Base-by-base conservation (phyloP, 2,888 invertebrate species). In the Drosophila paracracens region DNA sequence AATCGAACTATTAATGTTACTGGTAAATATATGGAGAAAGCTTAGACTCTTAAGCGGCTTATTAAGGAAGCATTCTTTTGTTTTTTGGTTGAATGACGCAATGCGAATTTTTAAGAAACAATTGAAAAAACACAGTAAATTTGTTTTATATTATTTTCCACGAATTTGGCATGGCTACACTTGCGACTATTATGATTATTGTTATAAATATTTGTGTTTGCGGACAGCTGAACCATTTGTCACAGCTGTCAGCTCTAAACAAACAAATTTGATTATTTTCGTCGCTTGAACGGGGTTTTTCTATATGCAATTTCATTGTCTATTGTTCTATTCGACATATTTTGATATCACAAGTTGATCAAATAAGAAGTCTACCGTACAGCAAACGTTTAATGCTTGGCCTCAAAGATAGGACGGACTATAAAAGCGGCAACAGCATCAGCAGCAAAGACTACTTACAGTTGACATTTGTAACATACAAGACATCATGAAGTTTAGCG, bases 321-420 rank as follows among this genome's bases (percentile, higher is more conserved):
- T 52, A 54, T 75, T 75, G 60, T 75, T 59, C 5, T 29, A 50
- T 50, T 46, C n/a, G 36, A 48, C 36, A 31, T 58, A 54, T 64
- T 73, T 80, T 35, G 25, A 61, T 60, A 63, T 8, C 60, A 58
- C 79, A 76, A 76, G 73, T 73, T 81, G 81, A 67, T 51, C 48
- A 76, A 81, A 76, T 36, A 81, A 46, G 29, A 50, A 16, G n/a
- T 50, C n/a, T 11, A 36, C 33, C 21, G n/a, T n/a, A 53, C 4
- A 40, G 46, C 43, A 63, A 43, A 51, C 48, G 43, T 3, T 36
- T 48, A 13, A 40, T 48, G 11, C 35, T 16, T 46, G 25, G 27
- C 13, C 27, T 8, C 46, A 16, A 46, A 13, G 16, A 46, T 16
- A 3, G 21, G 6, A 2, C 10, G 5, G 43, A 3, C 51, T 79